Percentiles rank a stretch among this genome's conserved stretches.
Conservation (phyloP, 2,888 invertebrate genomes). For the Rhaphigaster nebulosa region DNA sequence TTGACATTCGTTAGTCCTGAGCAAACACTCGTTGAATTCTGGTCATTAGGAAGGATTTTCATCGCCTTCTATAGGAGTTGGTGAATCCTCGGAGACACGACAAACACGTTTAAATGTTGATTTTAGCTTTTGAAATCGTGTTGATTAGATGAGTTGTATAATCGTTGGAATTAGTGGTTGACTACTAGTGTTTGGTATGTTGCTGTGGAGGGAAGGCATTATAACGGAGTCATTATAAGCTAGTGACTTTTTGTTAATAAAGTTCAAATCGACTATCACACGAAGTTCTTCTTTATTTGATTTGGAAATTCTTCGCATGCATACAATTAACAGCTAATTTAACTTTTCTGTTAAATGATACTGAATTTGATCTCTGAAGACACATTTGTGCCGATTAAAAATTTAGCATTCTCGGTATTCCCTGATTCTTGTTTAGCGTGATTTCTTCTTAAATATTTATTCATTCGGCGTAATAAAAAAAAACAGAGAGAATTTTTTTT, state of each 20-base stretch:
- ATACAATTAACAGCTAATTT: too few species aligned
- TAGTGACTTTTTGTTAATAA: neutral
- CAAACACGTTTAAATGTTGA: constrained; percentile 32
- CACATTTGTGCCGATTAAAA: too few species aligned
- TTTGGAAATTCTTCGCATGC: too few species aligned
- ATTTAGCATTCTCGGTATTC: too few species aligned
- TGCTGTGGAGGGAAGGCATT: neutral
- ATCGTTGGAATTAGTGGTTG: neutral
- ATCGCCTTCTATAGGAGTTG: neutral
- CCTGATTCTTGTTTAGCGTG: too few species aligned
- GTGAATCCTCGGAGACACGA: constrained; percentile 1
- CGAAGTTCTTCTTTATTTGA: too few species aligned
- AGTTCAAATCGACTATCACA: too few species aligned
- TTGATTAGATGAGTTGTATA: neutral
- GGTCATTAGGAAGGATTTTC: constrained; percentile 5
- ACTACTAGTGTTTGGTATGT: neutral
- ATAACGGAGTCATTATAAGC: neutral
- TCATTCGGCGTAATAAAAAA: too few species aligned
- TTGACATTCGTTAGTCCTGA: constrained; percentile 3
- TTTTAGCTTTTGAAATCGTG: neutral
- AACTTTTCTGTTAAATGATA: too few species aligned
- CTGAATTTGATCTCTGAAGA: too few species aligned
- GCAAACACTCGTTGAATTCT: neutral
- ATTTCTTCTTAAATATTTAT: too few species aligned
- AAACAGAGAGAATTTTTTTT: too few species aligned